Conservation (phyloP, 30 jellyfish, hydroid and myxozoan species). For the Clytia hemisphaerica region DNA sequence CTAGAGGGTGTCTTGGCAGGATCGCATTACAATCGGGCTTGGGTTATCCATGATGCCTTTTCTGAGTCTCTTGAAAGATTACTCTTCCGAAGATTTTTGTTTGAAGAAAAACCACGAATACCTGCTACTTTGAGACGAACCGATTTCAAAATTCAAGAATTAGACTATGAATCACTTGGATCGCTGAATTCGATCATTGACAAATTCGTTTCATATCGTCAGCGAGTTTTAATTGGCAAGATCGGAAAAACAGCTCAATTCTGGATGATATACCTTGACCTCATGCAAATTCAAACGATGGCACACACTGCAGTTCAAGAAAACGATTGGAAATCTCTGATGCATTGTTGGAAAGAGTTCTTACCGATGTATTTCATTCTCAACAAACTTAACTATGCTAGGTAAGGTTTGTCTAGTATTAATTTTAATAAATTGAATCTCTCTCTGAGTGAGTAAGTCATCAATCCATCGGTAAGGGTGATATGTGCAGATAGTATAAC, state of each 20-base stretch:
- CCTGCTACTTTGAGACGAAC: background rate
- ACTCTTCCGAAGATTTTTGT: conserved; percentile 23
- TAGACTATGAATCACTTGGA: too few species aligned
- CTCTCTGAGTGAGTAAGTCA: too few species aligned
- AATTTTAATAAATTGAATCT: too few species aligned
- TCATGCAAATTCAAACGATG: conserved; percentile 3
- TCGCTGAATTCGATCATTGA: background rate
- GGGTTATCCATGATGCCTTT: conserved; percentile 25
- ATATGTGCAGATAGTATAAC: background rate
- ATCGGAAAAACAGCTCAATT: background rate
- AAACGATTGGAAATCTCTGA: background rate
- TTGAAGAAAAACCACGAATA: background rate
- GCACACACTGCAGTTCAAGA: conserved; percentile 16
- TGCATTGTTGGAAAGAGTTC: conserved; percentile 11
- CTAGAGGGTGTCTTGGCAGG: conserved; percentile 31
- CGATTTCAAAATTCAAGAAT: too few species aligned
- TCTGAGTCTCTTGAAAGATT: conserved; percentile 35
- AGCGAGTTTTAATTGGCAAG: background rate
- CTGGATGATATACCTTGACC: background rate
- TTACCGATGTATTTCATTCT: conserved; percentile 13
- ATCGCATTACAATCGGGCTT: conserved; percentile 45
- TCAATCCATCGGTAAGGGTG: too few species aligned
- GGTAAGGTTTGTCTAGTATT: too few species aligned
- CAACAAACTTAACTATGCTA: background rate
- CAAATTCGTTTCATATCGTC: background rate